These are phyloP conservation scores for Sorex araneus DNA, from an alignment of 2,113 vertebrate species.

Conservation along the genomic window DNA sequence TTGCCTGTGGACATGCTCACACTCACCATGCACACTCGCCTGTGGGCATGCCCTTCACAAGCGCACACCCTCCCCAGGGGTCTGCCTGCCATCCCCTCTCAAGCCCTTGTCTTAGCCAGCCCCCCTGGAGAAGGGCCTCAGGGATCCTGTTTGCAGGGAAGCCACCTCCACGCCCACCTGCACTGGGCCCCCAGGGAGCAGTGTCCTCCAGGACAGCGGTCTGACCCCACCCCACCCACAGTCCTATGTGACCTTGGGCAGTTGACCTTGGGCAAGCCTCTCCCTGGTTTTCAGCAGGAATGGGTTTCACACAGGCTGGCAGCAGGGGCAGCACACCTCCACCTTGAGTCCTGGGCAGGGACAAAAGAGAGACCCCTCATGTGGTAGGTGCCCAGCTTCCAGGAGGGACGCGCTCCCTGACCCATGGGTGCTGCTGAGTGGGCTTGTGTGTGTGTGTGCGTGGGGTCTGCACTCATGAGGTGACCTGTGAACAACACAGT, in stretches of 20 bases:
- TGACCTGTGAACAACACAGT: no score
- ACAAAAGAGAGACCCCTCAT: not conserved
- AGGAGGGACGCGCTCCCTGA: no score
- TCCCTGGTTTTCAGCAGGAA: not conserved
- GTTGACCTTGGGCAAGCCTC: conserved; percentile 20
- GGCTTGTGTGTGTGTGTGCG: no score
- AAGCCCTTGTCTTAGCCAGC: not conserved
- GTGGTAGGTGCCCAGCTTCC: no score
- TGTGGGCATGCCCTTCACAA: no score
- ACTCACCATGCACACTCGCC: not conserved
- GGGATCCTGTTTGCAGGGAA: no score
- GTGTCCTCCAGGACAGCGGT: not conserved
- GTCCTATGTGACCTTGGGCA: not conserved
- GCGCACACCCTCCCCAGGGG: not conserved
- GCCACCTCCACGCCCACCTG: no score
- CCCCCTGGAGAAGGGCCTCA: not conserved
- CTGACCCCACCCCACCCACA: not conserved
- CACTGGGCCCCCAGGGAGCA: not conserved
- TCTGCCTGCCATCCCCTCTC: no score
- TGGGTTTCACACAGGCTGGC: rapidly evolving
- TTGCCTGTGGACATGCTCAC: not conserved
- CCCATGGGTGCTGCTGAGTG: no score
- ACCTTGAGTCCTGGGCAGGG: not conserved
- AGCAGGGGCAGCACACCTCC: not conserved
- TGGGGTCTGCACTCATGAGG: no score